These are phyloP conservation scores for Piscicola geometra DNA, from an alignment of 2,888 invertebrate species.

Conservation along the genomic window DNA sequence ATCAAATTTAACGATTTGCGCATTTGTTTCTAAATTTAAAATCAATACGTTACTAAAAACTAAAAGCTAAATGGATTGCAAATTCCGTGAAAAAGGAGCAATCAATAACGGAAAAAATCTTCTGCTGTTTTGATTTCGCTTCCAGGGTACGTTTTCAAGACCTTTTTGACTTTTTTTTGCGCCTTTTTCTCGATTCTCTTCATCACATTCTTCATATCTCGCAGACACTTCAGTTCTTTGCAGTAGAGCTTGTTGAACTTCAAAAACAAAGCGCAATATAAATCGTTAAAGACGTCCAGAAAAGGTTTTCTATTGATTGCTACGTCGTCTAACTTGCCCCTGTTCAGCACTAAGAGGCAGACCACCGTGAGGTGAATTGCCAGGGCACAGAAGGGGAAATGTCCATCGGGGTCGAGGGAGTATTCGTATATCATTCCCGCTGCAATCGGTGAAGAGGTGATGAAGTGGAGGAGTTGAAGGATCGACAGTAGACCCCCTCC, in stretches of 20 bases:
- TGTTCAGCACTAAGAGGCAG: conserved; percentile 11
- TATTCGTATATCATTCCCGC: background rate
- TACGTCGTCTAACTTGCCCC: background rate
- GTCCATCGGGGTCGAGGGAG: background rate
- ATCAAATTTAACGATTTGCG: no score
- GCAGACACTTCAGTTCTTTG: background rate
- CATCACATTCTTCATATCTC: background rate
- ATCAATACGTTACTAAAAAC: no score
- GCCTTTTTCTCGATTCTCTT: conserved; percentile 13
- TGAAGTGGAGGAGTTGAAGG: conserved; percentile 10
- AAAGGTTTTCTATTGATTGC: background rate
- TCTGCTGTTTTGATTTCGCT: background rate
- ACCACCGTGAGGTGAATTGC: conserved; percentile 12
- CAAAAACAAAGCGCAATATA: conserved; percentile 21
- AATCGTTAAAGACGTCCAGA: conserved; percentile 14
- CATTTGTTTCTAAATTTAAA: no score
- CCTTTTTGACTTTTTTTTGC: background rate
- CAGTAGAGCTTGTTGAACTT: conserved; percentile 10
- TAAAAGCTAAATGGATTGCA: background rate
- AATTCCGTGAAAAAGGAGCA: background rate
- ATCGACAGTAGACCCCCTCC: conserved; percentile 20
- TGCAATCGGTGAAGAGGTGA: background rate
- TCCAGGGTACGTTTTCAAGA: conserved; percentile 5
- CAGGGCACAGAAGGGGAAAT: conserved; percentile 24
- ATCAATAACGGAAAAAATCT: background rate